Percentiles rank a stretch among this genome's conserved stretches.
Evolutionary conservation across 2,113 vertebrate species (phyloP).

Genomic region (Aldabrachelys gigantea): DNA sequence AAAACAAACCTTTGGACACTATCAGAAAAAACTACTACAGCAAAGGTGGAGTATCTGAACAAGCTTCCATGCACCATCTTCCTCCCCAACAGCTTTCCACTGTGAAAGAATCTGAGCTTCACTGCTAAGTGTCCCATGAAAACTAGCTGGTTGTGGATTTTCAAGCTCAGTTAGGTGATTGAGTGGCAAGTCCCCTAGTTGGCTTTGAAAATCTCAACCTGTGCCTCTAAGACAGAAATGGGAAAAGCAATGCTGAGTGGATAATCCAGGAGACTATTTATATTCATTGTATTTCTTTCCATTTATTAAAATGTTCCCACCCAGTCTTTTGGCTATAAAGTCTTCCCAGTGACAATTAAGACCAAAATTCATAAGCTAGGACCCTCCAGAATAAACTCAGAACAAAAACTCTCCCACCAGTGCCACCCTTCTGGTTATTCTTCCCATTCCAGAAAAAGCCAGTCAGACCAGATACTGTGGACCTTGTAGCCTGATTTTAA

Average conservation of each 20-base stretch:
- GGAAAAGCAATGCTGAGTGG: not conserved
- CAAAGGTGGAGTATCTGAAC: conserved; percentile 80
- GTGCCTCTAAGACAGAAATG: not conserved
- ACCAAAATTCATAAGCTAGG: not conserved
- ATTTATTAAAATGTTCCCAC: not conserved
- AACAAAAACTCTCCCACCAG: not conserved
- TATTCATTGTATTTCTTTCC: not conserved
- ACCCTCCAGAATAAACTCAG: not conserved
- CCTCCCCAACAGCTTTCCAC: not conserved
- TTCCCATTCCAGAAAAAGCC: not conserved
- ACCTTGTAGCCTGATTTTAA: not conserved
- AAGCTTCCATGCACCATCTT: rapidly evolving
- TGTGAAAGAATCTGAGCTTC: not conserved
- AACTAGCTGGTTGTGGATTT: not conserved
- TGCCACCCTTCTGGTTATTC: not conserved
- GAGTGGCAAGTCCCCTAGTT: not conserved
- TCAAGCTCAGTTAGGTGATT: not conserved
- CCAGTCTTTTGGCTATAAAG: not conserved
- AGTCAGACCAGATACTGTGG: not conserved
- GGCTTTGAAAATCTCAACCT: conserved; percentile 9
- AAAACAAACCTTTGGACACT: conserved; percentile 86
- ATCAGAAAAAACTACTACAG: conserved; percentile 91
- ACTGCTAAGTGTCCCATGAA: not conserved
- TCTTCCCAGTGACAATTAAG: not conserved
- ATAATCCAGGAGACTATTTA: not conserved